phyloP scores from a whole-genome alignment of 2,797 vertebrate genomes.

The Lagorchestes hirsutus region DNA sequence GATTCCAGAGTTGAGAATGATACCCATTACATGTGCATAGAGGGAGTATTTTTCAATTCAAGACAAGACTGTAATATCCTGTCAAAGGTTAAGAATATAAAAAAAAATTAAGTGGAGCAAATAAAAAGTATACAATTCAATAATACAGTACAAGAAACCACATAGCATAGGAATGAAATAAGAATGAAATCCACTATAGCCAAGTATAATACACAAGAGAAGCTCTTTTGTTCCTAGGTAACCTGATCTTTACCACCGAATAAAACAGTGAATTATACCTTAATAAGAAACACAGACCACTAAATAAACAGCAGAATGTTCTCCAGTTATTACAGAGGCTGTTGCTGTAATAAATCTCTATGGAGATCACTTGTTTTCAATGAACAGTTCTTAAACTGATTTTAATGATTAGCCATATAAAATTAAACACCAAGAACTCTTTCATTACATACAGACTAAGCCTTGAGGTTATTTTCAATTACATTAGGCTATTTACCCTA shows the following conservation, averaged over 20 bases:
- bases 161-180: conserved; percentile 17
- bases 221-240: conserved; percentile 22
- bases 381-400: conserved; percentile 44
- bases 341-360: conserved; percentile 4
- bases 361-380: conserved; percentile 22
- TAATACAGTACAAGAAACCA: not conserved
- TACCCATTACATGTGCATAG: conserved; percentile 35
- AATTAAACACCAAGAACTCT: conserved; percentile 45
- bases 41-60: conserved; percentile 47
- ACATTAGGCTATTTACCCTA: not conserved
- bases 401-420: conserved; percentile 39
- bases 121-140: conserved; percentile 36
- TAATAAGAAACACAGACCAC: conserved; percentile 14
- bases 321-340: not conserved
- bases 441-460: conserved; percentile 27
- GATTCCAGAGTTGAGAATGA: not conserved
- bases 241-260: conserved; percentile 3
- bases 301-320: conserved; percentile 11
- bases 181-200: conserved; percentile 3
- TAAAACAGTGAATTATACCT: conserved; percentile 8
- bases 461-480: conserved; percentile 24
- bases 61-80: not conserved
- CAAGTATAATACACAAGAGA: not conserved
- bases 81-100: conserved; percentile 5
- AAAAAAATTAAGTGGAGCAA: conserved; percentile 39